Evolutionary conservation across 2,113 vertebrate species (phyloP).

Genomic region (Halcyon senegalensis): DNA sequence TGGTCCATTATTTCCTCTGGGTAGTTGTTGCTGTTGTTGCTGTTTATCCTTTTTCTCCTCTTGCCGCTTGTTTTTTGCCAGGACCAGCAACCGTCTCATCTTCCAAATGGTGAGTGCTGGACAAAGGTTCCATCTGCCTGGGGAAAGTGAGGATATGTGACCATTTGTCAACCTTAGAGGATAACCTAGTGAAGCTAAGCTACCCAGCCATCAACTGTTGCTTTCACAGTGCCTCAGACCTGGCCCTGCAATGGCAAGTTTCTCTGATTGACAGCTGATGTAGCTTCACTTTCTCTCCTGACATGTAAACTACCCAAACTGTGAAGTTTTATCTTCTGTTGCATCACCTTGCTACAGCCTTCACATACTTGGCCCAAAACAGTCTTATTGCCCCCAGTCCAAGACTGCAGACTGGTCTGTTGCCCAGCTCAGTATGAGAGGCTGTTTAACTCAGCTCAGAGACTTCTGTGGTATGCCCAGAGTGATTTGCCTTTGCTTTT

Average conservation of each 20-base stretch:
- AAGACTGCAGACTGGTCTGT: background rate
- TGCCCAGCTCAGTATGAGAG: fast-evolving
- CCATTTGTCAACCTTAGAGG: background rate
- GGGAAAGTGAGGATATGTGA: background rate
- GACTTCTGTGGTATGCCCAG: background rate
- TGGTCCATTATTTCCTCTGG: background rate
- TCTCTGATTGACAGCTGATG: background rate
- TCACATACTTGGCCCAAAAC: background rate
- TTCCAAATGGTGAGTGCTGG: background rate
- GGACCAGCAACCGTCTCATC: background rate
- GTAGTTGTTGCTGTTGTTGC: background rate
- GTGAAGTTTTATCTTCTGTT: background rate
- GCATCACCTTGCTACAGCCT: background rate
- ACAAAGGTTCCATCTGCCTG: background rate
- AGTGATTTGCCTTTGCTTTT: background rate
- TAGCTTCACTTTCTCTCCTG: background rate
- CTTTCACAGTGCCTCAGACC: background rate
- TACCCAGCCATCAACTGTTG: background rate
- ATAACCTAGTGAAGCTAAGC: background rate
- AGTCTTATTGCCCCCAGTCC: background rate
- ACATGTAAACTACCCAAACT: background rate
- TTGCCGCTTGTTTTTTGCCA: background rate
- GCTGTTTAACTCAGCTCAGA: background rate
- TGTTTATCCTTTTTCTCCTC: background rate
- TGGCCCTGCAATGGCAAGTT: background rate